phyloP scores from a whole-genome alignment of 2,888 invertebrate species.

The Chrysomela aeneicollis region DNA sequence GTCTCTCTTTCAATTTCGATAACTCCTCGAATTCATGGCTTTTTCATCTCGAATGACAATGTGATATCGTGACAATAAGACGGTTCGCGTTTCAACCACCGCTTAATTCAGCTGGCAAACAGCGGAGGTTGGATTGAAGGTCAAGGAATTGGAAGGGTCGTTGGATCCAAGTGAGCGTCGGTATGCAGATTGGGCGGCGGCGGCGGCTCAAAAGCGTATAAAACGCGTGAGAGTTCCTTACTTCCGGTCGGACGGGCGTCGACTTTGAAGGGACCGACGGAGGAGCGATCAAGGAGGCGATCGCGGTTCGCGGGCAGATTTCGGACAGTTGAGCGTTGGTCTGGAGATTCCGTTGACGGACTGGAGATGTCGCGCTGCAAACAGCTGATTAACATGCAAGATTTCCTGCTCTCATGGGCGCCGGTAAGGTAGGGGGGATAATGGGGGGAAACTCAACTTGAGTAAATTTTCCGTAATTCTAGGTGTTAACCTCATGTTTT shows the following conservation, averaged over 20 bases:
- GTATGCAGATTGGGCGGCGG: conserved; percentile 52
- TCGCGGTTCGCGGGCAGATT: conserved; percentile 6
- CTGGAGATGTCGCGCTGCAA: no score
- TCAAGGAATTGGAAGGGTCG: background rate
- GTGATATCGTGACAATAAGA: no score
- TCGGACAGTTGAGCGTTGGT: background rate
- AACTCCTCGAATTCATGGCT: no score
- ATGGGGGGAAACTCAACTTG: no score
- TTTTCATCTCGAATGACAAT: no score
- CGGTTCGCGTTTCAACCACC: background rate
- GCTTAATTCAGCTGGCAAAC: conserved; percentile 6
- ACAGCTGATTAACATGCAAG: no score
- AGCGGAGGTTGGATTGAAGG: background rate
- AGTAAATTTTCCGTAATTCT: no score
- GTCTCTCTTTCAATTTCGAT: no score
- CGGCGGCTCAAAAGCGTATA: conserved; percentile 42
- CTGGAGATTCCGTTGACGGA: no score
- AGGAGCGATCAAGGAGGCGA: background rate
- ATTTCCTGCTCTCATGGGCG: no score
- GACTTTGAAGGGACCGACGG: conserved; percentile 15
- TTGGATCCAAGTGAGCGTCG: conserved; percentile 16
- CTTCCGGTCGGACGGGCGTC: conserved; percentile 45
- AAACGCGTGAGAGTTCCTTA: conserved; percentile 51
- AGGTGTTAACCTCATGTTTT: no score
- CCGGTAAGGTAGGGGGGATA: no score